A percentile compares a stretch with the other conserved stretches of the same genome.
Evolutionary conservation across 2,797 vertebrate species (phyloP).

Genomic region (Anguilla obscura): DNA sequence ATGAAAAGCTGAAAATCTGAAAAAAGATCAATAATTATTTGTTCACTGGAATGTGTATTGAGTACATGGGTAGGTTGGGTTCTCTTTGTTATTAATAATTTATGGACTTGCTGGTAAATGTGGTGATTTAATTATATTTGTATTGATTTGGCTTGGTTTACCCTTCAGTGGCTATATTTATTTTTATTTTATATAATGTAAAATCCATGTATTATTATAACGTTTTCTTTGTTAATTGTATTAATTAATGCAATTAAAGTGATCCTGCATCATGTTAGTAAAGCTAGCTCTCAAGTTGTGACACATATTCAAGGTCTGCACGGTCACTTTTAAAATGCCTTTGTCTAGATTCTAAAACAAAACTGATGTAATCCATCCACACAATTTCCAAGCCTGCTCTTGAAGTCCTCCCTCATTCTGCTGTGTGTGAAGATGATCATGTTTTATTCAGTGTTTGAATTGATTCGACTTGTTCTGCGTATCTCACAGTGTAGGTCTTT

Average conservation of each 20-base stretch:
- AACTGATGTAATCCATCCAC: neutral
- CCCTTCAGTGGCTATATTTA: neutral
- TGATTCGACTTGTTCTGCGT: slow-evolving; percentile 22
- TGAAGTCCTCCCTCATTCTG: neutral
- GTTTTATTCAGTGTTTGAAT: neutral
- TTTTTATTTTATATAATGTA: neutral
- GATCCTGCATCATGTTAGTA: neutral
- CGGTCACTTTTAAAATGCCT: neutral
- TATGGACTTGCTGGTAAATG: neutral
- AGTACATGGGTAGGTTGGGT: neutral
- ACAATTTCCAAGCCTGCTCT: neutral
- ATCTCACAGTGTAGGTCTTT: slow-evolving; percentile 8
- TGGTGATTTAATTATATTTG: neutral
- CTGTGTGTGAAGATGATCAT: neutral
- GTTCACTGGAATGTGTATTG: neutral
- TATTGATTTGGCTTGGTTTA: neutral
- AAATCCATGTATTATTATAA: neutral
- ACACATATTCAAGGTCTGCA: neutral
- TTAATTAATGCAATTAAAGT: neutral
- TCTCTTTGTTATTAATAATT: neutral
- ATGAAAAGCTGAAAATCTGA: neutral
- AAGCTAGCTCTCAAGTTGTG: neutral
- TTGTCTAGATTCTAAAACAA: neutral
- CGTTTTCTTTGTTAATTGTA: neutral
- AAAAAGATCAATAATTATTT: neutral